Evolutionary conservation across 1,140 invertebrate species (phyloP).

Genomic region (Araneus ventricosus): DNA sequence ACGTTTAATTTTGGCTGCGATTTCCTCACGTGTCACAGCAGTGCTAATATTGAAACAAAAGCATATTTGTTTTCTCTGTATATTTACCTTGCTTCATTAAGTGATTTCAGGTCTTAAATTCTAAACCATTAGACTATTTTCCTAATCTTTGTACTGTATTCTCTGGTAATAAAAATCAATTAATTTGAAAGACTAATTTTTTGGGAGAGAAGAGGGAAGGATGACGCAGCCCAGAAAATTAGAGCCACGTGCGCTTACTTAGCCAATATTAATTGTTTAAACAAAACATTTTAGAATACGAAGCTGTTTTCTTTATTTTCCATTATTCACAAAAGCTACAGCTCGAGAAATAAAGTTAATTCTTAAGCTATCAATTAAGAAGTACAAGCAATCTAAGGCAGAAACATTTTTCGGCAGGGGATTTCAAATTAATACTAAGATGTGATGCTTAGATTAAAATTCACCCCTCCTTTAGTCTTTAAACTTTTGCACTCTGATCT

Average conservation of each 20-base stretch:
- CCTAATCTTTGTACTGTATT: slow-evolving; percentile 23
- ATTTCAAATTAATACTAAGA: background rate
- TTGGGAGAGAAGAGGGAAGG: background rate
- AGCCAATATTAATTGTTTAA: slow-evolving; percentile 15
- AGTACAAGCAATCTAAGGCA: background rate
- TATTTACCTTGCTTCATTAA: background rate
- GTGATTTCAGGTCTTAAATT: slow-evolving; percentile 41
- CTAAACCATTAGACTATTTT: background rate
- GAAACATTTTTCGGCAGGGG: background rate
- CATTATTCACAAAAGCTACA: slow-evolving; percentile 46
- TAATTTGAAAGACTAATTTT: slow-evolving; percentile 66
- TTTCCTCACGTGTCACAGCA: background rate
- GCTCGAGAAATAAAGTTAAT: background rate
- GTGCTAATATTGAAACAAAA: background rate
- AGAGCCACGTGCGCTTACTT: slow-evolving; percentile 29
- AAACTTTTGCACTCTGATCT: too few species aligned
- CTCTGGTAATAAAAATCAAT: slow-evolving; percentile 30
- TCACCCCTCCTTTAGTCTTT: too few species aligned
- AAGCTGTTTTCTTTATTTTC: slow-evolving; percentile 35
- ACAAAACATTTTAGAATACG: background rate
- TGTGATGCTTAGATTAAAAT: background rate
- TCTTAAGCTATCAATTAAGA: slow-evolving; percentile 52
- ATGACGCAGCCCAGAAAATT: slow-evolving; percentile 56
- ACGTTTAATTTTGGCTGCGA: background rate
- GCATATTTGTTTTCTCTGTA: background rate